These are phyloP conservation scores for Aramus guarauna DNA, from an alignment of 2,113 vertebrate genomes.

Conservation along the genomic window DNA sequence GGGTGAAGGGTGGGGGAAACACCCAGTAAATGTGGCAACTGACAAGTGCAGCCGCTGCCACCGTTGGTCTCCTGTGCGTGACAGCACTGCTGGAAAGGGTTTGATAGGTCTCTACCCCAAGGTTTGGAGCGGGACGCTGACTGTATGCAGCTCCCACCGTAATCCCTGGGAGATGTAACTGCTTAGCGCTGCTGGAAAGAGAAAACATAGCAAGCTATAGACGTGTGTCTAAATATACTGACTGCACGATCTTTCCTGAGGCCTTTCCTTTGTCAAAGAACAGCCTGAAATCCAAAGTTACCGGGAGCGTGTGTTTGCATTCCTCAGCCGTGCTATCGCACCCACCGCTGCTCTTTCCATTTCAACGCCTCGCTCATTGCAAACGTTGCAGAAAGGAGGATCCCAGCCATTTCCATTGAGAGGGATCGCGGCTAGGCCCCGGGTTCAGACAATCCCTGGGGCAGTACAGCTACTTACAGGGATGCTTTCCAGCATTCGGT, in stretches of 20 bases:
- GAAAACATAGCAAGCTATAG: not conserved
- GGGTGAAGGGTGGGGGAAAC: not conserved
- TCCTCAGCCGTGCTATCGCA: not conserved
- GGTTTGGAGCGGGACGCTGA: not conserved
- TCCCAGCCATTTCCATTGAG: too few relatives aligned
- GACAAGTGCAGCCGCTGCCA: not conserved
- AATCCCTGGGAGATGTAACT: not conserved
- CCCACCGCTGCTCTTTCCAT: not conserved
- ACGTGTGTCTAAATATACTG: not conserved
- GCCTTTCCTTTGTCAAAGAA: not conserved
- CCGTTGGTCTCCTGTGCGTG: not conserved
- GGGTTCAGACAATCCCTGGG: not conserved
- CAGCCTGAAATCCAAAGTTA: not conserved
- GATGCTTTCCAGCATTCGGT: not conserved
- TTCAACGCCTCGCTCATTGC: not conserved
- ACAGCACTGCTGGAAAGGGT: not conserved
- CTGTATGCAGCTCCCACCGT: not conserved
- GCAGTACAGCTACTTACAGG: not conserved
- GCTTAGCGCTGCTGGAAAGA: not conserved
- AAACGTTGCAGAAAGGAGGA: not conserved
- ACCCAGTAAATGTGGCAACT: not conserved
- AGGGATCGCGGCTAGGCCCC: not conserved
- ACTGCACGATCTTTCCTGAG: not conserved
- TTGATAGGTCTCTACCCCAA: not conserved
- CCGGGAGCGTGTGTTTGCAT: not conserved